Evolutionary conservation across 2,797 vertebrate species (phyloP).

Genomic region (Acipenser transmontanus): DNA sequence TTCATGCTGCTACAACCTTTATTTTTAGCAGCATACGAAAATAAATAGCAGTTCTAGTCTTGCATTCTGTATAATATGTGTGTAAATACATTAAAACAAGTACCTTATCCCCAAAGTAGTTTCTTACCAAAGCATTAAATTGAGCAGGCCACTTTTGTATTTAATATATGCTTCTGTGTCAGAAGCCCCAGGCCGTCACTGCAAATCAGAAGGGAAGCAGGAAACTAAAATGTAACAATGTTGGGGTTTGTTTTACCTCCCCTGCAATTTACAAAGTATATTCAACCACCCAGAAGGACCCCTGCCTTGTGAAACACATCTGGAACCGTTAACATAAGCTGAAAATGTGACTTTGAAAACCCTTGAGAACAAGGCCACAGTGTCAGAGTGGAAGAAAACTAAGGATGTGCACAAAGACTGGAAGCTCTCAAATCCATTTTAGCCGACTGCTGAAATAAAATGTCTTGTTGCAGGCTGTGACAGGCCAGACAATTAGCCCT

Average conservation of each 20-base stretch:
- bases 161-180: too few relatives aligned
- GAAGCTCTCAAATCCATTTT: not conserved
- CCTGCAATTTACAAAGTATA: slow-evolving; percentile 6
- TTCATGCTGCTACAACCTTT: not conserved
- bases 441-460: not conserved
- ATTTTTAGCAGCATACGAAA: not conserved
- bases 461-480: too few relatives aligned
- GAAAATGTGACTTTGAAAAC: not conserved
- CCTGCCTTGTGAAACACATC: not conserved
- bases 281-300: slow-evolving; percentile 1
- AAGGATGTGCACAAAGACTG: not conserved
- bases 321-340: not conserved
- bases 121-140: too few relatives aligned
- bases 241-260: not conserved
- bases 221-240: not conserved
- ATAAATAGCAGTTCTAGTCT: not conserved
- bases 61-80: not conserved
- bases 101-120: too few relatives aligned
- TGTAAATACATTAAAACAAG: not conserved
- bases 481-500: too few relatives aligned
- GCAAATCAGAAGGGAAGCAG: too few relatives aligned
- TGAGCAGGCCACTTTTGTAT: too few relatives aligned
- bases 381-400: not conserved
- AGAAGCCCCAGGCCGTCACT: too few relatives aligned
- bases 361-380: not conserved